These are phyloP conservation scores for Syngnathus typhle DNA, from an alignment of 2,113 vertebrate species.

Conservation along the genomic window DNA sequence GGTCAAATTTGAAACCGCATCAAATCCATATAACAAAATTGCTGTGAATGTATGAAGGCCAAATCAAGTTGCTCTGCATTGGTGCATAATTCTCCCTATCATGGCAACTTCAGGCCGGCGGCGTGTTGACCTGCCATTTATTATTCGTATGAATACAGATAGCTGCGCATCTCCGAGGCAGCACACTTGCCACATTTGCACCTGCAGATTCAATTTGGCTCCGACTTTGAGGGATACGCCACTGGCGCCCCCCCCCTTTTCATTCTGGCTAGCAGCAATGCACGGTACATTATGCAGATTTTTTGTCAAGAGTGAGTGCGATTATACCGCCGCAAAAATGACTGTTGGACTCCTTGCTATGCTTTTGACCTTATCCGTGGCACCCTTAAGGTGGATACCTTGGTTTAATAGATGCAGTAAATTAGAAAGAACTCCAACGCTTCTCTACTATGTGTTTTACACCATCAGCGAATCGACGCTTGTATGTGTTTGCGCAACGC, in stretches of 20 bases:
- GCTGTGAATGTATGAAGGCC: slow-evolving; percentile 50
- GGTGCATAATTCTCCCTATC: slow-evolving; percentile 50
- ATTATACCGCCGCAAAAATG: slow-evolving; percentile 53
- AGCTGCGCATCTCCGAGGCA: slow-evolving; percentile 50
- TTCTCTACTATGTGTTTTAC: slow-evolving; percentile 37
- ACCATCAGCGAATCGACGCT: neutral
- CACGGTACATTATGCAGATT: slow-evolving; percentile 64
- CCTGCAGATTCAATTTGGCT: slow-evolving; percentile 67
- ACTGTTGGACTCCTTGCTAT: slow-evolving; percentile 57
- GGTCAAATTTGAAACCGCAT: slow-evolving; percentile 30
- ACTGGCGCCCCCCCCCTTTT: slow-evolving; percentile 40
- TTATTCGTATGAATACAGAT: slow-evolving; percentile 71
- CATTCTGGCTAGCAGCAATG: slow-evolving; percentile 55
- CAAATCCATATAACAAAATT: slow-evolving; percentile 51
- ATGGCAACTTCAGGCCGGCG: slow-evolving; percentile 46
- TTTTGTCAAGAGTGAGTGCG: slow-evolving; percentile 56
- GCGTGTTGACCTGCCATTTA: slow-evolving; percentile 68
- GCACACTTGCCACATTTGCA: slow-evolving; percentile 61
- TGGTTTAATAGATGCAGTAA: slow-evolving; percentile 56
- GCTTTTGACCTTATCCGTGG: slow-evolving; percentile 65
- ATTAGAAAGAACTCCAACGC: slow-evolving; percentile 43
- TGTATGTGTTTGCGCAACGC: neutral
- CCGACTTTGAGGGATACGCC: slow-evolving; percentile 65
- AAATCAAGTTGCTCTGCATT: too few relatives aligned
- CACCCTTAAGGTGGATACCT: slow-evolving; percentile 54